Evolutionary conservation across 2,113 vertebrate species (phyloP).

Genomic region (Jacana jacana): DNA sequence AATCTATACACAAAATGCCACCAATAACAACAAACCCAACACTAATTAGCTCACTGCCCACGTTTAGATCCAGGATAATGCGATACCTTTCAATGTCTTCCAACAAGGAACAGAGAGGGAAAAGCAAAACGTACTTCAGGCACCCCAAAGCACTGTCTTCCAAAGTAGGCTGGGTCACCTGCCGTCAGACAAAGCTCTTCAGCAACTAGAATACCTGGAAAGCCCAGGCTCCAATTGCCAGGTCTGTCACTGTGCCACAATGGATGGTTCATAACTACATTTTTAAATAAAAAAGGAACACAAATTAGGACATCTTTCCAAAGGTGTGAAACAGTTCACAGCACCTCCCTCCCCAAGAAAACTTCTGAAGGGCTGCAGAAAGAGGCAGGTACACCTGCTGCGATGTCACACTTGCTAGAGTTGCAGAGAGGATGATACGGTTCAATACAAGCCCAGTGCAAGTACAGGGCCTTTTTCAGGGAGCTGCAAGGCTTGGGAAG

Average conservation of each 20-base stretch:
- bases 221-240: not conserved
- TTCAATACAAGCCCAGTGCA: not conserved
- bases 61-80: rapidly evolving
- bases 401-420: not conserved
- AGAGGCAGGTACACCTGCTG: rapidly evolving
- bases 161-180: not conserved
- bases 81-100: not conserved
- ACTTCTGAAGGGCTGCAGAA: not conserved
- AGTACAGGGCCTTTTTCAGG: not conserved
- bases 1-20: not conserved
- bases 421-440: not conserved
- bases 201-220: not conserved
- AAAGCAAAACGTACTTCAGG: not conserved
- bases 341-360: not conserved
- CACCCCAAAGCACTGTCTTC: not conserved
- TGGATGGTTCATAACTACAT: not conserved
- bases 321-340: not conserved
- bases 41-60: not conserved
- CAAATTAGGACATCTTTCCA: not conserved
- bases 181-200: not conserved
- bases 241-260: not conserved
- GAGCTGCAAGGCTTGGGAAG: not conserved
- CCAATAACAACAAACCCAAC: not conserved
- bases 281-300: not conserved
- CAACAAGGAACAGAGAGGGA: not conserved